Conservation (phyloP, 2,888 invertebrate genomes). For the Drosophila helvetica region DNA sequence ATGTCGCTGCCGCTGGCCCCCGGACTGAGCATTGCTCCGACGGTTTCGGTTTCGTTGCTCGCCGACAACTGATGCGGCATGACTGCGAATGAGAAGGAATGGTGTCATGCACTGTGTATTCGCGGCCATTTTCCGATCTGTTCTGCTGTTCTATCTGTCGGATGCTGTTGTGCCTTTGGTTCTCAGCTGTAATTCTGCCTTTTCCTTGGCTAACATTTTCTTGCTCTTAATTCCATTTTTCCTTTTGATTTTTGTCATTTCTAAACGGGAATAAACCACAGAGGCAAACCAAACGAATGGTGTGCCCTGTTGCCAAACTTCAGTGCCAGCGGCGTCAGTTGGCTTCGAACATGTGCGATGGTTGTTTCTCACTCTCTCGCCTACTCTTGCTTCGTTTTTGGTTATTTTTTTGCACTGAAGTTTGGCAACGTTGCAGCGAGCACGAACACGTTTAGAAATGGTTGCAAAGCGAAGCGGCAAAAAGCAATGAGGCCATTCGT, state of each 20-base stretch:
- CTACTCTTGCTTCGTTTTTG: not conserved
- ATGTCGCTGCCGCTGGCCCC: not conserved
- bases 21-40: slow-evolving; percentile 13
- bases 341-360: slow-evolving; percentile 47
- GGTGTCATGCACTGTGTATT: slow-evolving; percentile 37
- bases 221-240: not conserved
- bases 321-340: slow-evolving; percentile 19
- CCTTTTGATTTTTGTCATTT: not conserved
- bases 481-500: slow-evolving; percentile 55
- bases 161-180: not conserved
- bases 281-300: not conserved
- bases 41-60: slow-evolving; percentile 23
- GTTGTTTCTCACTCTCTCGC: not conserved
- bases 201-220: not conserved
- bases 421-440: slow-evolving; percentile 53
- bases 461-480: slow-evolving; percentile 18
- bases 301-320: slow-evolving; percentile 15
- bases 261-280: not conserved
- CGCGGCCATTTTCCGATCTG: not conserved
- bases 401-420: slow-evolving; percentile 47
- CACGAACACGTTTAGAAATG: slow-evolving; percentile 30
- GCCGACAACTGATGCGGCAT: slow-evolving; percentile 32
- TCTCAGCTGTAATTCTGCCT: not conserved
- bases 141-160: slow-evolving; percentile 1
- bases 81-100: slow-evolving; percentile 42